Evolutionary conservation across 2,888 invertebrate genomes (phyloP).

Genomic region (Hyles lineata): DNA sequence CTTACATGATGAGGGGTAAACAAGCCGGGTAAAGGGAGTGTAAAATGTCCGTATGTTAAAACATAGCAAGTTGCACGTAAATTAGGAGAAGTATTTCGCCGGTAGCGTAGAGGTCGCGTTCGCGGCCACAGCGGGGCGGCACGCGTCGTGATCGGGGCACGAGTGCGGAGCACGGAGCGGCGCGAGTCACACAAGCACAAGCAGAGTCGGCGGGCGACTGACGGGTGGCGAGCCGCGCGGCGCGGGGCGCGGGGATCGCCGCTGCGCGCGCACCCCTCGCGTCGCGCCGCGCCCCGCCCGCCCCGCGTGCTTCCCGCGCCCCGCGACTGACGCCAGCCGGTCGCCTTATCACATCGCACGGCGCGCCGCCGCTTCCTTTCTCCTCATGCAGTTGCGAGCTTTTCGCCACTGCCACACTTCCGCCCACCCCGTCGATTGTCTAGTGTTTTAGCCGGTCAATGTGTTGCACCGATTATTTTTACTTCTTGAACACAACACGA

Average conservation of each 20-base stretch:
- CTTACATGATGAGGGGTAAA: conserved; percentile 84
- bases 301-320: conserved; percentile 56
- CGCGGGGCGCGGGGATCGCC: conserved; percentile 79
- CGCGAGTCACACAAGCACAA: conserved; percentile 85
- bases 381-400: conserved; percentile 83
- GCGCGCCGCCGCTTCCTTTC: conserved; percentile 83
- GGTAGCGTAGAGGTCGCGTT: conserved; percentile 86
- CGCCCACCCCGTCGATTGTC: conserved; percentile 77
- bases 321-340: conserved; percentile 74
- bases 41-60: conserved; percentile 80
- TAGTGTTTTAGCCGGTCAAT: conserved; percentile 74
- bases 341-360: conserved; percentile 81
- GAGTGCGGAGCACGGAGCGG: conserved; percentile 84
- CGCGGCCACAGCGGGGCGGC: conserved; percentile 85
- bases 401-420: conserved; percentile 83
- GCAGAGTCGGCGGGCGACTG: conserved; percentile 86
- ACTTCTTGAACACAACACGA: conserved; percentile 48
- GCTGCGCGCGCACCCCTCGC: conserved; percentile 77
- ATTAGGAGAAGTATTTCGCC: conserved; percentile 82
- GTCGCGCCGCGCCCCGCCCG: conserved; percentile 50
- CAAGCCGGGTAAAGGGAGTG: conserved; percentile 82
- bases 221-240: conserved; percentile 75
- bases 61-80: conserved; percentile 82
- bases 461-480: conserved; percentile 66
- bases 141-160: conserved; percentile 84